Evolutionary conservation across 2,113 vertebrate species (phyloP).

Genomic region (Protobothrops mucrosquamatus): DNA sequence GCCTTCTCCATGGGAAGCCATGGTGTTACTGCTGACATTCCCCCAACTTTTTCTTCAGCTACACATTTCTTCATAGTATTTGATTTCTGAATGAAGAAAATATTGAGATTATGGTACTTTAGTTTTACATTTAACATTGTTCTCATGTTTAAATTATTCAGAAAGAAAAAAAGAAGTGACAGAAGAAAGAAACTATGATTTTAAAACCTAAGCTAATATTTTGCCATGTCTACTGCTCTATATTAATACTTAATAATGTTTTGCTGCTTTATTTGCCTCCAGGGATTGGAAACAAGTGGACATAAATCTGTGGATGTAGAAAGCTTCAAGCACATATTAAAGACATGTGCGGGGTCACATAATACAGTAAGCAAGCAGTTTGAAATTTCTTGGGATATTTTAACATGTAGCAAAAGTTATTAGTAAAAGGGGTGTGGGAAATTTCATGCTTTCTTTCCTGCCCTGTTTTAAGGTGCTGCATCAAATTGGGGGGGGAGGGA

Average conservation of each 20-base stretch:
- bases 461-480: not conserved
- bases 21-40: not conserved
- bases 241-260: not conserved
- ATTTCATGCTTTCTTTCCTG: not conserved
- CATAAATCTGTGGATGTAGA: conserved; percentile 59
- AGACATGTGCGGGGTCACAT: conserved; percentile 64
- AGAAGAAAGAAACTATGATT: not conserved
- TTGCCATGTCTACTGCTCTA: not conserved
- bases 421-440: not conserved
- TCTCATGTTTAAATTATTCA: not conserved
- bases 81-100: not conserved
- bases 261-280: conserved; percentile 18
- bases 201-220: not conserved
- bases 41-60: not conserved
- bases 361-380: conserved; percentile 54
- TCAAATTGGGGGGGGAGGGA: not conserved
- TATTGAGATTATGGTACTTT: not conserved
- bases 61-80: not conserved
- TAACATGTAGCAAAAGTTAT: not conserved
- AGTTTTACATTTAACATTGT: not conserved
- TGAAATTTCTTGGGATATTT: not conserved
- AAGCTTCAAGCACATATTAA: conserved; percentile 68
- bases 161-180: not conserved
- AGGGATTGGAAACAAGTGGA: conserved; percentile 68
- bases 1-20: not conserved